Base-by-base conservation (phyloP, 2,888 invertebrate species). In the Pammene fasciana region DNA sequence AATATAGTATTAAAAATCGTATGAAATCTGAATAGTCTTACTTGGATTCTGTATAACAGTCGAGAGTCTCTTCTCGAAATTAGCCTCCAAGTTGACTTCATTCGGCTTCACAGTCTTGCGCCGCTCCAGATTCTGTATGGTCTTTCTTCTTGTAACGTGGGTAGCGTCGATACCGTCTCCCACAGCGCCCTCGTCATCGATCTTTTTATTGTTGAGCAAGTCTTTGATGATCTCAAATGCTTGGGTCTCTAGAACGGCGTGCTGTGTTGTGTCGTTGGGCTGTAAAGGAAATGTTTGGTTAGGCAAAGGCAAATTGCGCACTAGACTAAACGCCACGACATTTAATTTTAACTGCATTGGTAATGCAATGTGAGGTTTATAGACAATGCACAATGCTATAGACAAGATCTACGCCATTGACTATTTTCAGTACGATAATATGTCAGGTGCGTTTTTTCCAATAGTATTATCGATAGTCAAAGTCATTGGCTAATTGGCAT, bases 211-310 rank as follows among this genome's bases (percentile, higher is more conserved):
- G 82, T 96, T 96, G 57, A 97, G 86, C 54, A 98, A 89, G 81
- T 97, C 96, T 79, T 96, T 95, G 0, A 97, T 98, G 75, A 98
- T 97, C 82, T 97, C 96, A 43, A 98, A 96, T 0, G 97, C 98
- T 84, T 97, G 96, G 86, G 96, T 96, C 76, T 97, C 96, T 74
- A 98, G 94, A 26, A 97, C 87, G 0, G 96, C 97, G 80, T 97
- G 96, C 75, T 97, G 97, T 6, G 96, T 95, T 79, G 97, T 87
- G 75, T 98, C 97, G 78, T 97, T 97, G 5, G 96, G 93, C 96
- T 96, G 80, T 55, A 66, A 62, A 66, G 61, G 61, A 43, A 57
- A 41, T 7, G 41, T 45, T 61, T 16, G 13, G 16, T 6, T n/a
- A 45, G n/a, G 7, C 43, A 11, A 43, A 11, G 38, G 10, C 11